Base-by-base conservation (phyloP, 2,113 vertebrate species). In the Miniopterus natalensis region DNA sequence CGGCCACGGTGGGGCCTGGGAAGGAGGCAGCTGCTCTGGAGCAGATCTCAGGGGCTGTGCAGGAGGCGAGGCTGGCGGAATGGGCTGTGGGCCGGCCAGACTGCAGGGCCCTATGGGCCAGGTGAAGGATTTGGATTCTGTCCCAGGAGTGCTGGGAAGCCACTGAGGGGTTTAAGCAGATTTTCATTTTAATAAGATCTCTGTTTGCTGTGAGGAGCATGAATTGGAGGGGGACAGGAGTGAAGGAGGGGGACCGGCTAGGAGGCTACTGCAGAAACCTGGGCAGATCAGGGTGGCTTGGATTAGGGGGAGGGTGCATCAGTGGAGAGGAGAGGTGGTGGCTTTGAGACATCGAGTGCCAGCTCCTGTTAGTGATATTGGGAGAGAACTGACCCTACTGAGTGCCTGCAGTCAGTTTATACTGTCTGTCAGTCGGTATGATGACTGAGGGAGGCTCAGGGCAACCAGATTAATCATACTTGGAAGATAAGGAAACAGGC, bases 181-280 rank as follows among this genome's bases (percentile, higher is more conserved):
- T 86, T 78, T 93, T 55, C 78, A 93, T 94, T 91, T 94, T 88
- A 75, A 51, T 85, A 42, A 81, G 53, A 49, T 25, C 75, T 92
- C 29, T 1, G 47, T 47, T 81, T 92, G 57, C 70, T 68, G 7
- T 36, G 57, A 90, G 73, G 57, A 95, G 3, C 57, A 2, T 5
- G 53, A 79, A 23, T 23, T n/a, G 40, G 23, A 49, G 10, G 51
- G 6, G 51, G 13, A 51, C 14, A 80, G 18, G 53, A 71, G 59
- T 15, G 47, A 83, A 17, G 47, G 20, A 18, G 3, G 23, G 42
- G 42, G 20, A 49, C 13, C 25, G 3, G 21, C 27, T 4, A 7
- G 49, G 49, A 74, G 49, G 63, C 40, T 45, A 7, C 47, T 36
- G 36, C 14, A 8, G 18, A 59, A n/a, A n/a, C 12, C 18, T 18